Base-by-base conservation (phyloP, 2,888 invertebrate genomes). In the Steromphala cineraria region DNA sequence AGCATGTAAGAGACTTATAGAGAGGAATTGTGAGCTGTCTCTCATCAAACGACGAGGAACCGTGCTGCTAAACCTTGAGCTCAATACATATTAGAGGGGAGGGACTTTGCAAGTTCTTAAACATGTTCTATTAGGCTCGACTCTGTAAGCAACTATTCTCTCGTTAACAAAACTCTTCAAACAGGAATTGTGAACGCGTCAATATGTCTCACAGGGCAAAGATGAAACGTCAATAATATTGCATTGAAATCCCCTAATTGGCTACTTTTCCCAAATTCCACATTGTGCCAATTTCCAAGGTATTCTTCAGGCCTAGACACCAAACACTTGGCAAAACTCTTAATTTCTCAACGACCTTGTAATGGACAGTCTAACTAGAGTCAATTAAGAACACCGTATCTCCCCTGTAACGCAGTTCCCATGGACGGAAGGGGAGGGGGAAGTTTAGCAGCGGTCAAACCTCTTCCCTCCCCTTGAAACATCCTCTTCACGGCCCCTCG, bases 121-220 rank as follows among this genome's bases (percentile, higher is more conserved):
- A 71, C 36, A 71, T 36, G 36, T 17, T 40, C 36, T 36, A 71
- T 71, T 71, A 71, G 71, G 10, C 71, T n/a, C 71, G 36, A 19
- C 71, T 71, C 36, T 71, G 36, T 36, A 71, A 71, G 71, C 31
- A 71, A 19, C 31, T 36, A 40, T 71, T 40, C 71, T 71, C 71
- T 40, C 28, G 71, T 71, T 71, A 40, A 71, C 36, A 71, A 71
- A 71, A 71, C 71, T 71, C 71, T 71, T 71, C 71, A 71, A 71
- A 71, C 71, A 71, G 19, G 36, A 71, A 71, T 71, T 36, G 31
- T 71, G 71, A 31, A 71, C 19, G 40, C 40, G 71, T 71, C 71
- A 71, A 71, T 71, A 71, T 36, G 28, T 31, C 71, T 71, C 36
- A 71, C 71, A 36, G 71, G 71, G 36, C 36, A 36, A 36, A 36